Base-by-base conservation (phyloP, 92 coral and sea anemone genomes). In the Epizoanthus stellaris region DNA sequence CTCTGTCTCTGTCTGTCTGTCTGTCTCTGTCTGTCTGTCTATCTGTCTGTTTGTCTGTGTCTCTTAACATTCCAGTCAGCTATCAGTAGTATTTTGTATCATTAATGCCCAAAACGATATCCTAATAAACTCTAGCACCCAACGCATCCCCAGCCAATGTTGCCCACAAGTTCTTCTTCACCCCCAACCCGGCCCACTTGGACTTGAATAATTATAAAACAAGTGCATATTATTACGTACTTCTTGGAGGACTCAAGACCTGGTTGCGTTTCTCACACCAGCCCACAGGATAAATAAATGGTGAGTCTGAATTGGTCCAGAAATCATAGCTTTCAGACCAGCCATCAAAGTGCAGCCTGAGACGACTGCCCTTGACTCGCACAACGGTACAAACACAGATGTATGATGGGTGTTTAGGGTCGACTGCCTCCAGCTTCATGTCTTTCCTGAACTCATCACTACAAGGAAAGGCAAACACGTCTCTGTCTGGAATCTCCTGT, bases 311-410 rank as follows among this genome's bases (percentile, higher is more conserved):
- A 67, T 97, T 97, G 39, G 99, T 95, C 99, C 99, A 97, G 81
- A 97, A 95, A 79, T 97, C 99, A 59, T 97, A 97, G 67, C 99
- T 95, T 80, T 97, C 99, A 7, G 99, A 97, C 99, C 99, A 97
- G 68, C 99, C 99, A 81, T 97, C 99, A 77, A 97, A 97, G 80
- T 97, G 99, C 43, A 97, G 89, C 82, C 99, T 85, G n/a, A 97
- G 89, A 4, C 98, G 93, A 39, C 97, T 88, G 36, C 99, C 99
- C 43, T 97, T 93, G 30, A 95, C 99, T 61, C 95, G 90, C 14
- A 95, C 98, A 2, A 97, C 95, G 0, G 99, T 97, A 45, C 98
- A 95, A 4, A 97, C 99, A 61, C 99, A 97, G 92, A 95, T 89
- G 88, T 97, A 97, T 17, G 99, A 97, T 15, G 99, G 98, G 71